phyloP scores from a whole-genome alignment of 2,888 invertebrate genomes.

The Keiferia lycopersicella region DNA sequence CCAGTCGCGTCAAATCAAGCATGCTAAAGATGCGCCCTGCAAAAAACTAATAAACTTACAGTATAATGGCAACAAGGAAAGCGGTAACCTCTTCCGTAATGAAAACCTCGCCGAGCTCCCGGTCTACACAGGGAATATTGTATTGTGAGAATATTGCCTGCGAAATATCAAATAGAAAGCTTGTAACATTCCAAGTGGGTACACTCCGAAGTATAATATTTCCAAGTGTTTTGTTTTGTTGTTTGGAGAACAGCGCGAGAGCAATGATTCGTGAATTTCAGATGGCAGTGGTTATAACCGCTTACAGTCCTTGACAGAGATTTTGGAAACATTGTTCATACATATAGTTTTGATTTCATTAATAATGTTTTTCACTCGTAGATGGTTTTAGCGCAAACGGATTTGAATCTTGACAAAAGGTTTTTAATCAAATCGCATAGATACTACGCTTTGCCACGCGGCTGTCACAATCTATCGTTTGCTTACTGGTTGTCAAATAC shows the following conservation, averaged over 20 bases:
- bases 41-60: constrained; percentile 2
- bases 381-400: too few species aligned
- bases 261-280: constrained; percentile 9
- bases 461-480: too few species aligned
- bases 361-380: too few species aligned
- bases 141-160: constrained; percentile 25
- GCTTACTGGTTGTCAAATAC: too few species aligned
- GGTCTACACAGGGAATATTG: background rate
- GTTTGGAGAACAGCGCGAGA: background rate
- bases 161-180: constrained; percentile 27
- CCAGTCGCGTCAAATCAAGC: background rate
- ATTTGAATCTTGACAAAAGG: too few species aligned
- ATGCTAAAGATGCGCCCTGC: background rate
- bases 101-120: background rate
- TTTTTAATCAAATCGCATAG: too few species aligned
- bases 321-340: too few species aligned
- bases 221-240: constrained; percentile 13
- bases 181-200: constrained; percentile 25
- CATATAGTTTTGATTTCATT: too few species aligned
- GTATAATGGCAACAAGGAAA: background rate
- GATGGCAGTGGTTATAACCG: too few species aligned
- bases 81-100: background rate
- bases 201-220: constrained; percentile 18
- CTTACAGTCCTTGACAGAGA: too few species aligned
- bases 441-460: too few species aligned